Conservation (phyloP, 2,888 invertebrate genomes). For the Lasiommata megera region DNA sequence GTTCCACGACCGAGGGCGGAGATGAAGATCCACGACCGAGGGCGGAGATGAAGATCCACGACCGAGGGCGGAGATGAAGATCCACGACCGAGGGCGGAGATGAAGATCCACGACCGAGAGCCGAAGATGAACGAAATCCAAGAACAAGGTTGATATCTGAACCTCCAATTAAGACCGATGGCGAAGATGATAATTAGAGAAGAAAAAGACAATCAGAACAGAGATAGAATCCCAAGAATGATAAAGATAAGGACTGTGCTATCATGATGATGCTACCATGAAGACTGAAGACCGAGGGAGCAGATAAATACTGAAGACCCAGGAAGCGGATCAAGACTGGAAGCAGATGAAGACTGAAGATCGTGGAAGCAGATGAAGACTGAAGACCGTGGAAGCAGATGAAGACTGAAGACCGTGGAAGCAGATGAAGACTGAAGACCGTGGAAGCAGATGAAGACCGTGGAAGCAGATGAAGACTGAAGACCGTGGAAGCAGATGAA, state of each 20-base stretch:
- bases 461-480: background rate
- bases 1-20: constrained; percentile 19
- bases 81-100: background rate
- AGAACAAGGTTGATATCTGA: background rate
- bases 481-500: background rate
- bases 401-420: background rate
- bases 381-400: constrained; percentile 10
- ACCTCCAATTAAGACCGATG: background rate
- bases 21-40: constrained; percentile 25
- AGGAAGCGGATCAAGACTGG: constrained; percentile 3
- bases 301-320: constrained; percentile 13
- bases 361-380: constrained; percentile 7
- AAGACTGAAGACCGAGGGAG: constrained; percentile 25
- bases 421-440: background rate
- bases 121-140: background rate
- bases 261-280: constrained; percentile 21
- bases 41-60: constrained; percentile 18
- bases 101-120: too few species aligned
- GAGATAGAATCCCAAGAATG: constrained; percentile 22
- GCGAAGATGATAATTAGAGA: constrained; percentile 20
- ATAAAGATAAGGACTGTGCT: constrained; percentile 23
- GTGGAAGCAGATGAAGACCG: background rate
- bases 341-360: constrained; percentile 12
- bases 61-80: constrained; percentile 20
- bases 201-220: constrained; percentile 14